Conservation (phyloP, 1,140 invertebrate species). For the Anastrepha obliqua region DNA sequence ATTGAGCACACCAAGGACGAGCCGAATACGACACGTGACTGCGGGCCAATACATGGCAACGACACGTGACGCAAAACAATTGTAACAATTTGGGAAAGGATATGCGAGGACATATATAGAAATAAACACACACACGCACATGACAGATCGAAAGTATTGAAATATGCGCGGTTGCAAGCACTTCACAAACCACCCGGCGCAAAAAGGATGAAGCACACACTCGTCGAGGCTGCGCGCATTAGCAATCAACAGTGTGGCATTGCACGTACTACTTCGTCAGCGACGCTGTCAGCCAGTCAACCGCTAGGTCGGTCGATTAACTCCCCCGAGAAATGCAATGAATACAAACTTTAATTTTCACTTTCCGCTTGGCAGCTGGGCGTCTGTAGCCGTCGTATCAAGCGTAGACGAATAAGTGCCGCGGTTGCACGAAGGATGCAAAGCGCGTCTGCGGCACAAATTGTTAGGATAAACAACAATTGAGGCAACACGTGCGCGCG, state of each 20-base stretch:
- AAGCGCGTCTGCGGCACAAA: slow-evolving; percentile 63
- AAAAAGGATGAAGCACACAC: not conserved
- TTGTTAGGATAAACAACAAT: slow-evolving; percentile 74
- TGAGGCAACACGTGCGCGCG: slow-evolving; percentile 66
- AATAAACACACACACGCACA: not conserved
- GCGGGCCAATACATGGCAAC: slow-evolving; percentile 54
- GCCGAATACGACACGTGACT: slow-evolving; percentile 54
- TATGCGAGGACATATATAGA: slow-evolving; percentile 40
- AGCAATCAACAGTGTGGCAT: not conserved
- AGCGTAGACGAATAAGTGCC: slow-evolving; percentile 45
- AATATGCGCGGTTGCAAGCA: not conserved
- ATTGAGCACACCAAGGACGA: slow-evolving; percentile 13
- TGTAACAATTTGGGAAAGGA: slow-evolving; percentile 55
- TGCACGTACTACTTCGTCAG: not conserved
- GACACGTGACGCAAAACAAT: slow-evolving; percentile 58
- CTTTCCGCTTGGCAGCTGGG: slow-evolving; percentile 50
- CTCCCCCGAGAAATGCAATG: slow-evolving; percentile 26
- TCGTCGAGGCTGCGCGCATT: not conserved
- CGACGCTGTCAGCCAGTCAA: slow-evolving; percentile 22
- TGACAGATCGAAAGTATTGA: not conserved
- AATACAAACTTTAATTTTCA: slow-evolving; percentile 52
- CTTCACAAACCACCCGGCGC: not conserved
- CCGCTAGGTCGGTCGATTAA: slow-evolving; percentile 29
- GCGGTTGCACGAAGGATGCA: slow-evolving; percentile 12
- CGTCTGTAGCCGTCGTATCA: not conserved